Percentiles rank a stretch among this genome's conserved stretches.
Conservation (phyloP, 2,797 vertebrate genomes). For the Okamejei kenojei region DNA sequence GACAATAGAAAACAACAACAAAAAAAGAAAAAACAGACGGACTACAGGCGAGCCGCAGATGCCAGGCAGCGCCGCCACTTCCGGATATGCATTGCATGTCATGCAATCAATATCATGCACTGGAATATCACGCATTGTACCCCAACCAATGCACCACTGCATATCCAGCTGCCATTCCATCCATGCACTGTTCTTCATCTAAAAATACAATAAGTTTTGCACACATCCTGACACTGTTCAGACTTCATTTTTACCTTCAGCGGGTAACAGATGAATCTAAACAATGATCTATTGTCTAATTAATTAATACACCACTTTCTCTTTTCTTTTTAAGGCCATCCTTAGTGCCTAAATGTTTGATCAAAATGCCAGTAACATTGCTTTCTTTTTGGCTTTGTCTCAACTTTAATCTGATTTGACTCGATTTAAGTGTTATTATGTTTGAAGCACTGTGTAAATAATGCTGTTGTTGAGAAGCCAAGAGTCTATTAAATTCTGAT, state of each 20-base stretch:
- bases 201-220: background rate
- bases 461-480: background rate
- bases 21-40: too few species aligned
- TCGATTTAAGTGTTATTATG: background rate
- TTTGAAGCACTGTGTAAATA: too few species aligned
- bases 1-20: too few species aligned
- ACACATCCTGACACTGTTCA: background rate
- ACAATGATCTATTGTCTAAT: background rate
- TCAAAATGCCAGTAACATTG: background rate
- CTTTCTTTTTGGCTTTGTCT: background rate
- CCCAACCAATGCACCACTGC: too few species aligned
- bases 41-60: too few species aligned
- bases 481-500: background rate
- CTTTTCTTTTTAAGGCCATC: background rate
- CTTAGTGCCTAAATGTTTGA: background rate
- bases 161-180: background rate
- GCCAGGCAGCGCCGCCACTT: too few species aligned
- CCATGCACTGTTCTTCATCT: background rate
- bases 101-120: too few species aligned
- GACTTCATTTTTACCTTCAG: background rate
- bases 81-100: too few species aligned
- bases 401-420: background rate
- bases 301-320: background rate
- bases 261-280: background rate
- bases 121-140: too few species aligned